Evolutionary conservation across 2,888 invertebrate genomes (phyloP).

Genomic region (Drosophila aldrichi): DNA sequence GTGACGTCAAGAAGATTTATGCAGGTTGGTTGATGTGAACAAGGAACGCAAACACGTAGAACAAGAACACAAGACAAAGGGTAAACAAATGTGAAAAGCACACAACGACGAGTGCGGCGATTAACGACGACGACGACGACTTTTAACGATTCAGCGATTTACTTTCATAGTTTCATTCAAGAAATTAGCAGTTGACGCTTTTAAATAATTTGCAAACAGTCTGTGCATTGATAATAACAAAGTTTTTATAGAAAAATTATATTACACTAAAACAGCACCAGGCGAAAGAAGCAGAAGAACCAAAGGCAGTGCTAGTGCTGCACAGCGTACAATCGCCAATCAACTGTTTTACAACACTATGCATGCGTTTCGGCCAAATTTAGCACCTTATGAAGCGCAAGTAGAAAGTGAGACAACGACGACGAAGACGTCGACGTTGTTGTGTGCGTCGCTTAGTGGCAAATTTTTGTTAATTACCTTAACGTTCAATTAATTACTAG

Average conservation of each 20-base stretch:
- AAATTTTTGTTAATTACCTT: constrained; percentile 51
- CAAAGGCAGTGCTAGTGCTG: constrained; percentile 46
- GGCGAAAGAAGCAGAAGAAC: constrained; percentile 55
- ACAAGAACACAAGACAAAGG: constrained; percentile 70
- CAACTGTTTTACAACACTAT: constrained; percentile 24
- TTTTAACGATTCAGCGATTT: constrained; percentile 22
- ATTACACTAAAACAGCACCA: constrained; percentile 69
- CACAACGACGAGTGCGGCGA: constrained; percentile 40
- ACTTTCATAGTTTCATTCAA: constrained; percentile 55
- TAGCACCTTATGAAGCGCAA: constrained; percentile 37
- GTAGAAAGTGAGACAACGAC: constrained; percentile 68
- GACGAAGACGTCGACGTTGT: constrained; percentile 37
- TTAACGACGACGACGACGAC: constrained; percentile 28
- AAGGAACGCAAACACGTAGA: constrained; percentile 57
- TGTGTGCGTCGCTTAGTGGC: constrained; percentile 58
- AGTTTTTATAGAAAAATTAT: constrained; percentile 59
- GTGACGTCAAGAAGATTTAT: constrained; percentile 64
- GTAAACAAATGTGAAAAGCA: constrained; percentile 68
- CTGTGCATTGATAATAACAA: constrained; percentile 45
- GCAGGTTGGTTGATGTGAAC: constrained; percentile 61
- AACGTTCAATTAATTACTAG: constrained; percentile 50
- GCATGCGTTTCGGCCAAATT: constrained; percentile 19
- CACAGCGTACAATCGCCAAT: background rate
- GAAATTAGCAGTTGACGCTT: constrained; percentile 42
- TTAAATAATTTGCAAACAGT: constrained; percentile 14